Evolutionary conservation across 2,888 invertebrate species (phyloP).

Genomic region (Acheta domesticus): DNA sequence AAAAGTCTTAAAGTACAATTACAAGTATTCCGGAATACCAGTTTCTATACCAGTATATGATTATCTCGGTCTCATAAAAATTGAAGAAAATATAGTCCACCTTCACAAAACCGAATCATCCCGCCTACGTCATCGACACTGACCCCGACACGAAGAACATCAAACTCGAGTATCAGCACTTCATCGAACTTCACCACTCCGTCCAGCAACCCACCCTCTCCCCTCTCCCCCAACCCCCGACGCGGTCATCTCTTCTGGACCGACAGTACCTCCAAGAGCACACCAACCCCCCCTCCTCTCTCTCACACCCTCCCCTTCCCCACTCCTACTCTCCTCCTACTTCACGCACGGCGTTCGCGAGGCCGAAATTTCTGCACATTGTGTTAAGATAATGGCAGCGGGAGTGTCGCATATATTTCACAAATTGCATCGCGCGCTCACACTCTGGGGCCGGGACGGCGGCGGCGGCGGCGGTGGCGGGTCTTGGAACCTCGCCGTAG

Average conservation of each 20-base stretch:
- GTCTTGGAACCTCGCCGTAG: neutral
- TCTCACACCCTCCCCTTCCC: neutral
- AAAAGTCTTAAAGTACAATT: too few species aligned
- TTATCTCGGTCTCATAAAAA: too few species aligned
- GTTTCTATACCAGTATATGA: too few species aligned
- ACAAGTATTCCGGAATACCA: too few species aligned
- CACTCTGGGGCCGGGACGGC: conserved; percentile 18
- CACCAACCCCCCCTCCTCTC: neutral
- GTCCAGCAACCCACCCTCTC: neutral
- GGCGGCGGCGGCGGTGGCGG: neutral
- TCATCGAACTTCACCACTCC: neutral
- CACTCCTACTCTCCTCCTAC: neutral
- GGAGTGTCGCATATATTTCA: conserved; percentile 39
- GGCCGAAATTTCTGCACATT: conserved; percentile 37
- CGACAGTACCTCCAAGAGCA: neutral
- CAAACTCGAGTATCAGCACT: neutral
- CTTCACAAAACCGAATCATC: too few species aligned
- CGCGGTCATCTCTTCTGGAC: neutral
- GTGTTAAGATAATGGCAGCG: conserved; percentile 38
- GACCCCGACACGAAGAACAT: too few species aligned
- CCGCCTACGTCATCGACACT: too few species aligned
- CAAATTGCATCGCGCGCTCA: conserved; percentile 37
- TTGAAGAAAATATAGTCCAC: too few species aligned
- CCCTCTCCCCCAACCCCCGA: neutral
- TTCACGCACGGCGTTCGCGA: neutral